Evolutionary conservation across 2,888 invertebrate genomes (phyloP).

Genomic region (Morpho deidamia): DNA sequence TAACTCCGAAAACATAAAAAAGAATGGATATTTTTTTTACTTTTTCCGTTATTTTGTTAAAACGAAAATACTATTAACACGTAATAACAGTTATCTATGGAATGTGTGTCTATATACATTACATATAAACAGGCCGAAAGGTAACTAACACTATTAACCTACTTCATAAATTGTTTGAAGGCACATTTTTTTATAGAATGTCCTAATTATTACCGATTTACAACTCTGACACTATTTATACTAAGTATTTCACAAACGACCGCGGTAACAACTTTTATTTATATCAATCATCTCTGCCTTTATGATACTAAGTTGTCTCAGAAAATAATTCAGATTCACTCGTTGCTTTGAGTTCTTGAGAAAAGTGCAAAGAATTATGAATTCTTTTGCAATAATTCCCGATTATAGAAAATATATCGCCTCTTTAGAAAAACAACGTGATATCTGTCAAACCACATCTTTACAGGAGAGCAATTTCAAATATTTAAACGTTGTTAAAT

Average conservation of each 20-base stretch:
- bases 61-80: not conserved
- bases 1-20: not conserved
- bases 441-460: too few species aligned
- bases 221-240: constrained; percentile 21
- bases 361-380: too few species aligned
- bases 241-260: constrained; percentile 16
- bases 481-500: too few species aligned
- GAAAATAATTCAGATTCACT: too few species aligned
- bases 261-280: constrained; percentile 3
- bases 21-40: too few species aligned
- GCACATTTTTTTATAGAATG: constrained; percentile 70
- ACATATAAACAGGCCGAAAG: constrained; percentile 54
- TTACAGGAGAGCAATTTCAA: too few species aligned
- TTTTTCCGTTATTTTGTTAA: not conserved
- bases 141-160: constrained; percentile 51
- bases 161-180: constrained; percentile 67
- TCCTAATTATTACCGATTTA: constrained; percentile 43
- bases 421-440: too few species aligned
- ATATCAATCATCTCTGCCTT: not conserved
- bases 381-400: too few species aligned
- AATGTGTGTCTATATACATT: constrained; percentile 41
- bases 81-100: constrained; percentile 23
- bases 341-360: too few species aligned
- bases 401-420: too few species aligned
- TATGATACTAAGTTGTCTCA: not conserved